Evolutionary conservation across 2,113 vertebrate genomes (phyloP).

Genomic region (Serilophus lunatus): DNA sequence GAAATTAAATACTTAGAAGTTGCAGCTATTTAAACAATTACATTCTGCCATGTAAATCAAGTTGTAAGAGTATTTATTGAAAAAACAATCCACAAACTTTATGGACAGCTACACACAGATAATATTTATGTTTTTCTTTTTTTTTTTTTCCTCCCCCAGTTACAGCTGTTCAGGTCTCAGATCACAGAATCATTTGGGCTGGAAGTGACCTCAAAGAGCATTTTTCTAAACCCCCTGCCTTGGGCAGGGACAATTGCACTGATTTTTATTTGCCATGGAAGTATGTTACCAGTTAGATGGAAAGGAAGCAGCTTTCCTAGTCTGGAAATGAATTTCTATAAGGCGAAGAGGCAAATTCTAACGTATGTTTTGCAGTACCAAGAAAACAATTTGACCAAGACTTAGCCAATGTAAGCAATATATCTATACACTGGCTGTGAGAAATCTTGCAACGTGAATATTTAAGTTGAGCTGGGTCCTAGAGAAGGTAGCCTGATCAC

Average conservation of each 20-base stretch:
- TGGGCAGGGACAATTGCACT: not conserved
- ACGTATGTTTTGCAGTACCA: not conserved
- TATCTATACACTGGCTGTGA: rapidly evolving
- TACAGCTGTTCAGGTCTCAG: not conserved
- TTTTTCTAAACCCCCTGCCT: not conserved
- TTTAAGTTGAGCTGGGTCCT: not conserved
- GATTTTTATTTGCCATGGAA: not conserved
- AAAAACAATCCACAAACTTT: not conserved
- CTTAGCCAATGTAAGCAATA: not conserved
- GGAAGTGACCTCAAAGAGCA: not conserved
- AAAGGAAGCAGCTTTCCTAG: not conserved
- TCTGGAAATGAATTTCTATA: not conserved
- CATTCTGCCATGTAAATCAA: not conserved
- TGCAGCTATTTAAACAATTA: not conserved
- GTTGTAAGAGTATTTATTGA: not conserved
- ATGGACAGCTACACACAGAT: not conserved
- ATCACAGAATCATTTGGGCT: not conserved
- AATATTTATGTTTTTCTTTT: not conserved
- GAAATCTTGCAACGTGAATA: not conserved
- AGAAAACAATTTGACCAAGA: not conserved
- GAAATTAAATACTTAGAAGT: not conserved
- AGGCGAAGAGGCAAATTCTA: not conserved
- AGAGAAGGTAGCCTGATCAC: not conserved
- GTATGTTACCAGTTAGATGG: not conserved
- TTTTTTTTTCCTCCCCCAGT: not conserved